Conservation (phyloP, 2,888 invertebrate genomes). For the Melitaea athalia region DNA sequence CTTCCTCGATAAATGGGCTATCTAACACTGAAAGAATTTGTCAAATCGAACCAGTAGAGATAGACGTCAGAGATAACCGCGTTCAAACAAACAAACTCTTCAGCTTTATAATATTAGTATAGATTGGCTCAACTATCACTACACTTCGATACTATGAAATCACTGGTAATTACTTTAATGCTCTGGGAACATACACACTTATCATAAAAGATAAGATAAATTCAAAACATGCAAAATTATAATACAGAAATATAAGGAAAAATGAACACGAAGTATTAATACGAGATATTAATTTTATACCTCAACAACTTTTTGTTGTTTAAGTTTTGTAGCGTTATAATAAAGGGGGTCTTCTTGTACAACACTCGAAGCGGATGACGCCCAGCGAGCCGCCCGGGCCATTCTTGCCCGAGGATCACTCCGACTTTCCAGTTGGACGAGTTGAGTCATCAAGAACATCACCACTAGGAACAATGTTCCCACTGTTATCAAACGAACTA, state of each 20-base stretch:
- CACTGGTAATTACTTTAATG: too few species aligned
- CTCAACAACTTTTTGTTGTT: slow-evolving; percentile 39
- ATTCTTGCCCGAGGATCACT: slow-evolving; percentile 25
- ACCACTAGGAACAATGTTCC: slow-evolving; percentile 47
- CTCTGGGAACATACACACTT: too few species aligned
- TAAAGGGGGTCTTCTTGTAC: not conserved
- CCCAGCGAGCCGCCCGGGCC: slow-evolving; percentile 34
- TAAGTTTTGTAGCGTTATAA: slow-evolving; percentile 20
- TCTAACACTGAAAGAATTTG: too few species aligned
- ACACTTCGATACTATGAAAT: too few species aligned
- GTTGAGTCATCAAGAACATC: slow-evolving; percentile 49
- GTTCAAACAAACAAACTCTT: too few species aligned
- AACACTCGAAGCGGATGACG: not conserved
- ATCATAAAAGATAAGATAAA: not conserved
- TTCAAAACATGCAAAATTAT: not conserved
- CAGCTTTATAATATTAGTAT: too few species aligned
- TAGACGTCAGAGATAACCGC: too few species aligned
- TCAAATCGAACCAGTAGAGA: too few species aligned
- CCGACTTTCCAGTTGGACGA: slow-evolving; percentile 45
- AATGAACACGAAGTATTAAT: not conserved
- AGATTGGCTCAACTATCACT: not conserved
- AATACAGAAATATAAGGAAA: not conserved
- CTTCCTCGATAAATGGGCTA: too few species aligned
- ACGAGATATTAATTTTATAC: slow-evolving; percentile 26
- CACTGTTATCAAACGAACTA: slow-evolving; percentile 49